Evolutionary conservation across 92 coral and sea anemone genomes (phyloP), one percentile per base, ranked within the genome.

Genomic region (Isaurus tuberculatus): DNA sequence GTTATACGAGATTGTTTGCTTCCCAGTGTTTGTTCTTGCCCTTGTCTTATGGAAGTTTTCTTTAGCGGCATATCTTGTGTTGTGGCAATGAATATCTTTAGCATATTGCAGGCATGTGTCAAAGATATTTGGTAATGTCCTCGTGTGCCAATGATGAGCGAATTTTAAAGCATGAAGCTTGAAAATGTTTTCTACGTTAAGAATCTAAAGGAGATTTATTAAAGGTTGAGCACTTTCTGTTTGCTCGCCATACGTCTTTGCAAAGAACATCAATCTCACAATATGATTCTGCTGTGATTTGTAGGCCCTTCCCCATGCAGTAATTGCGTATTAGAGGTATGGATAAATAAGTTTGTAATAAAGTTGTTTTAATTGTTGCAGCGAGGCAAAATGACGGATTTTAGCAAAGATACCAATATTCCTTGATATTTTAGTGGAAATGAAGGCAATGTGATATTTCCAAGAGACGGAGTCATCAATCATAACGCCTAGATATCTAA

Each of bases 101-200:
- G 65, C 55, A 51, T 66, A 9, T 63, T 5, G 34, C 69, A 44
- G 43, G 36, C 25, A 68, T 65, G 34, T 17, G 28, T 30, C 53
- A 66, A 37, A 46, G 16, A 67, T 11, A 69, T 69, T 69, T 69
- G 55, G 55, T 36, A 36, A n/a, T 36, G 75, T 22, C 75, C 23
- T 44, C 68, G 68, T 63, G 34, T 63, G 68, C 33, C 68, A 63
- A 63, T 63, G 68, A 63, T 63, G 68, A 63, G 68, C 19, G 68
- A 63, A 63, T 63, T 63, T 63, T 31, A 15, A 63, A 63, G 68
- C 68, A 63, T 26, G 68, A 25, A 58, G 27, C 27, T 58, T 58
- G 65, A 58, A 58, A 58, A 58, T 26, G 65, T 58, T 58, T 58
- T 58, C 65, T 58, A 58, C 27, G 65, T 58, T 58, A 58, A 20